Conservation (phyloP, 2,797 vertebrate species). For the Gymnoscopelus microlampas region DNA sequence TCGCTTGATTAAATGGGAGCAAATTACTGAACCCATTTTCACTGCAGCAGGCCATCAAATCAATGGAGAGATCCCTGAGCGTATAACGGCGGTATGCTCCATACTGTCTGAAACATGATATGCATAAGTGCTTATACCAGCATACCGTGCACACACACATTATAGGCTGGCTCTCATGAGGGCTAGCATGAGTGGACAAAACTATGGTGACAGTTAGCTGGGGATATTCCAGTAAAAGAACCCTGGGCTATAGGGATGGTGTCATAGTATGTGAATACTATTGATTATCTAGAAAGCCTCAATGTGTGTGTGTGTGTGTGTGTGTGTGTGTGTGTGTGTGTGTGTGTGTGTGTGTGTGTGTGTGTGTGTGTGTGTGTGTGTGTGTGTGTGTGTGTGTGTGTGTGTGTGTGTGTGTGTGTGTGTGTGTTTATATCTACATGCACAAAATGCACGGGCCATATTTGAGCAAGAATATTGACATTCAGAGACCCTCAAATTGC, state of each 20-base stretch:
- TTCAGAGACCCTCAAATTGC: neutral
- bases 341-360: constrained; percentile 1
- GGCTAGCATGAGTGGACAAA: neutral
- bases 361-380: neutral
- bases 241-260: neutral
- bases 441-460: neutral
- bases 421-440: neutral
- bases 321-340: constrained; percentile 4
- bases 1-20: neutral
- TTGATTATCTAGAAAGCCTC: neutral
- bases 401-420: neutral
- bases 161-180: neutral
- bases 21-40: neutral
- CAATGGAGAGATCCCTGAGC: neutral
- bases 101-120: neutral
- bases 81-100: neutral
- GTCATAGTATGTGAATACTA: neutral
- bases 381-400: constrained; percentile 1
- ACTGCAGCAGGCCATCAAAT: neutral
- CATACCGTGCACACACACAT: no score
- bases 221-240: constrained; percentile 1
- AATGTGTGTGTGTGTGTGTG: constrained; percentile 1
- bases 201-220: neutral
- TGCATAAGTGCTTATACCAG: neutral
- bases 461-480: neutral